phyloP scores from a whole-genome alignment of 2,888 invertebrate species.

The Mermis nigrescens region DNA sequence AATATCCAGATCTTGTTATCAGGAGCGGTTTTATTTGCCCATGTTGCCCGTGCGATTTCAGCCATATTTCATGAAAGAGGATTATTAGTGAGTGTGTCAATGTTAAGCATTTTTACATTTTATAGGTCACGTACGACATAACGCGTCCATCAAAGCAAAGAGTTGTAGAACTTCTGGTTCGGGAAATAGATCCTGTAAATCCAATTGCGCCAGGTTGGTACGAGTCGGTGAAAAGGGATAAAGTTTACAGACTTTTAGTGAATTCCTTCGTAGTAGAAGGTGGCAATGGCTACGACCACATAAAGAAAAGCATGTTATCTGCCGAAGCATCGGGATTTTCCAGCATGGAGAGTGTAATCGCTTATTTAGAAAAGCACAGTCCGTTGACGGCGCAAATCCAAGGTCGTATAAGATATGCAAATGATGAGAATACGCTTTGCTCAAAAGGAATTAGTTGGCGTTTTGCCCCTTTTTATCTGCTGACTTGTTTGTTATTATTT shows the following conservation, averaged over 20 bases:
- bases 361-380: neutral
- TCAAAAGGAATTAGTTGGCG: too few relatives aligned
- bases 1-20: too few relatives aligned
- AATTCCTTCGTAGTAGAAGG: constrained; percentile 49
- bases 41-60: too few relatives aligned
- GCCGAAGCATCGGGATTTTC: neutral
- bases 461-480: too few relatives aligned
- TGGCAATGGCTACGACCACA: constrained; percentile 50
- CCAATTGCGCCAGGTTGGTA: constrained; percentile 46
- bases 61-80: too few relatives aligned
- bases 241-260: constrained; percentile 47
- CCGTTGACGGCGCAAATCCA: neutral
- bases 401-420: neutral
- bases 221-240: constrained; percentile 42
- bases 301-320: constrained; percentile 27
- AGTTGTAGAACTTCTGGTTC: constrained; percentile 45
- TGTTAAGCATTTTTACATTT: too few relatives aligned
- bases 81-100: too few relatives aligned
- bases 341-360: neutral
- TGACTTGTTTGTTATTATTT: too few relatives aligned
- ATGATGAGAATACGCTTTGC: neutral
- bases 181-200: too few relatives aligned
- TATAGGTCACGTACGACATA: too few relatives aligned
- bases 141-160: constrained; percentile 46
- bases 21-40: too few relatives aligned